These are phyloP conservation scores for Pachydiplax longipennis DNA, from an alignment of 2,888 invertebrate genomes.

Conservation along the genomic window DNA sequence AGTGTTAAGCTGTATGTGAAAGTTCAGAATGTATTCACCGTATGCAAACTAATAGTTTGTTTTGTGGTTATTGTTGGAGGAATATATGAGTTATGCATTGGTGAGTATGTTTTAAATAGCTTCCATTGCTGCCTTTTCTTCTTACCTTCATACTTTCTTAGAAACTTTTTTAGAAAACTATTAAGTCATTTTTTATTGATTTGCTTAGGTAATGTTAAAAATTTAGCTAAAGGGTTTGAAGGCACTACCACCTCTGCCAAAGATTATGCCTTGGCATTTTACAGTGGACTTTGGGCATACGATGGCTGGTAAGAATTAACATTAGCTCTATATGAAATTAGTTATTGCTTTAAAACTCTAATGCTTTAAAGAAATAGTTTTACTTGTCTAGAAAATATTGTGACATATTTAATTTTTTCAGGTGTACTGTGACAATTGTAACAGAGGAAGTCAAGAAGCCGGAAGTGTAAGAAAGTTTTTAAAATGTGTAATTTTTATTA, in stretches of 20 bases:
- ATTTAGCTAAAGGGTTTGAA: slow-evolving; percentile 72
- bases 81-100: slow-evolving; percentile 70
- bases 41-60: slow-evolving; percentile 80
- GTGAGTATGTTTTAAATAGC: slow-evolving; percentile 56
- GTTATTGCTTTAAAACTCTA: too few species aligned
- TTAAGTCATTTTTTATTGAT: neutral
- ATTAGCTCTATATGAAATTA: neutral
- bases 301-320: slow-evolving; percentile 75
- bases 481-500: too few species aligned
- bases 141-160: slow-evolving; percentile 5
- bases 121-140: neutral
- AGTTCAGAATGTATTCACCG: slow-evolving; percentile 81
- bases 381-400: too few species aligned
- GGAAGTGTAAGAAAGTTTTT: slow-evolving; percentile 64
- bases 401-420: slow-evolving; percentile 50
- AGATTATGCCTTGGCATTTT: slow-evolving; percentile 78
- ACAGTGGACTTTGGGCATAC: slow-evolving; percentile 86
- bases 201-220: slow-evolving; percentile 67
- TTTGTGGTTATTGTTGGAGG: slow-evolving; percentile 79
- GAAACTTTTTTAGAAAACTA: slow-evolving; percentile 38
- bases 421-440: slow-evolving; percentile 76
- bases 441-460: slow-evolving; percentile 79
- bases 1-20: slow-evolving; percentile 82
- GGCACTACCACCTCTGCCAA: slow-evolving; percentile 72
- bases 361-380: too few species aligned